phyloP scores from a whole-genome alignment of 2,797 vertebrate species.

The Molossus alvarezi region DNA sequence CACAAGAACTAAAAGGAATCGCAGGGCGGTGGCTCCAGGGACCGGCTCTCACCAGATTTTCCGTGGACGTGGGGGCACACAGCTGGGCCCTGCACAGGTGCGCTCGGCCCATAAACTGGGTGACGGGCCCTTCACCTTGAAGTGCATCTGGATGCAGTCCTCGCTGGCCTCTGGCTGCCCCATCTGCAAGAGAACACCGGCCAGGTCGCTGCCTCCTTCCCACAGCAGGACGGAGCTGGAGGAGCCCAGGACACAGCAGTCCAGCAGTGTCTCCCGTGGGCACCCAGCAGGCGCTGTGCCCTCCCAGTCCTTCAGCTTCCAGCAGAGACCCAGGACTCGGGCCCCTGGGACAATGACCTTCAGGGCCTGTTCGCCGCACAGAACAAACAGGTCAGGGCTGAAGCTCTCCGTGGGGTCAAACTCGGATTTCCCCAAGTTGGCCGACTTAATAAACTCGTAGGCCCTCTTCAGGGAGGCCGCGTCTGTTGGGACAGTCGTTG shows the following conservation, averaged over 20 bases:
- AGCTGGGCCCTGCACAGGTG: constrained; percentile 96
- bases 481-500: constrained; percentile 88
- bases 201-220: background rate
- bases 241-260: no score
- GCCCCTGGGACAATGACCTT: constrained; percentile 88
- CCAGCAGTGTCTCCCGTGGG: background rate
- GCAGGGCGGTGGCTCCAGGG: background rate
- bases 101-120: constrained; percentile 95
- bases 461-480: constrained; percentile 90
- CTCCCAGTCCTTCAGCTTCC: fast-evolving
- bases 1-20: background rate
- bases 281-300: no score
- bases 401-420: constrained; percentile 86
- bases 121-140: constrained; percentile 92
- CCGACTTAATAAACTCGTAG: constrained; percentile 91
- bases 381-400: constrained; percentile 91
- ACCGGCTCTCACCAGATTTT: constrained; percentile 91
- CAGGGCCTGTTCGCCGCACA: constrained; percentile 94
- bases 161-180: constrained; percentile 90
- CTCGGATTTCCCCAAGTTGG: constrained; percentile 78
- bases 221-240: background rate
- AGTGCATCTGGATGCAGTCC: constrained; percentile 95
- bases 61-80: constrained; percentile 89
- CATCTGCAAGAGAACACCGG: constrained; percentile 88
- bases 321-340: background rate